phyloP scores from a whole-genome alignment of 2,113 vertebrate species.

The Microtus pennsylvanicus region DNA sequence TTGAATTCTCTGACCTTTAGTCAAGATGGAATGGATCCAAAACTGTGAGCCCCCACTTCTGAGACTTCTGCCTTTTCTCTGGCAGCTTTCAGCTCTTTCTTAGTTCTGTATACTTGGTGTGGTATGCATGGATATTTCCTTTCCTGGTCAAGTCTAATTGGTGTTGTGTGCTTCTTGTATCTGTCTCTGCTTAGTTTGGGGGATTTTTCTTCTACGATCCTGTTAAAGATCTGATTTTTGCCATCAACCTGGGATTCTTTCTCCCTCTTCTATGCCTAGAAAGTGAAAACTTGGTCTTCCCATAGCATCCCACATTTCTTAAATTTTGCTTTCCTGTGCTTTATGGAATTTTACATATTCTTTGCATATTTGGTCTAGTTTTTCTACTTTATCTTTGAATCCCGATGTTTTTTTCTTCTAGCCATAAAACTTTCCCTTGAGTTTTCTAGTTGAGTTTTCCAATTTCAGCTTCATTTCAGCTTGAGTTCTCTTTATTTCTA shows the following conservation, averaged over 20 bases:
- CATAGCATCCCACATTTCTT: background rate
- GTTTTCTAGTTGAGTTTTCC: background rate
- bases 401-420: too few species aligned
- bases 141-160: background rate
- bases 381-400: too few species aligned
- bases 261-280: background rate
- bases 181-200: background rate
- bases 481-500: background rate
- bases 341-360: background rate
- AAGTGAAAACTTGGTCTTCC: background rate
- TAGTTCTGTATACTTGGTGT: background rate
- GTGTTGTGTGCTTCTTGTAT: background rate
- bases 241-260: background rate
- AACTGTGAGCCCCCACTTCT: too few species aligned
- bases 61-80: background rate
- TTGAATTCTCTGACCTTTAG: too few species aligned
- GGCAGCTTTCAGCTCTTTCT: background rate
- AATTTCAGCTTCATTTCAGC: background rate
- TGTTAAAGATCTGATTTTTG: background rate
- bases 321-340: background rate
- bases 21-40: too few species aligned
- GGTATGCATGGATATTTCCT: background rate
- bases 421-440: background rate
- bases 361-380: background rate
- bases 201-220: background rate